Evolutionary conservation across 2,113 vertebrate species (phyloP), one percentile per base, ranked within the genome.

Genomic region (Salvelinus fontinalis): DNA sequence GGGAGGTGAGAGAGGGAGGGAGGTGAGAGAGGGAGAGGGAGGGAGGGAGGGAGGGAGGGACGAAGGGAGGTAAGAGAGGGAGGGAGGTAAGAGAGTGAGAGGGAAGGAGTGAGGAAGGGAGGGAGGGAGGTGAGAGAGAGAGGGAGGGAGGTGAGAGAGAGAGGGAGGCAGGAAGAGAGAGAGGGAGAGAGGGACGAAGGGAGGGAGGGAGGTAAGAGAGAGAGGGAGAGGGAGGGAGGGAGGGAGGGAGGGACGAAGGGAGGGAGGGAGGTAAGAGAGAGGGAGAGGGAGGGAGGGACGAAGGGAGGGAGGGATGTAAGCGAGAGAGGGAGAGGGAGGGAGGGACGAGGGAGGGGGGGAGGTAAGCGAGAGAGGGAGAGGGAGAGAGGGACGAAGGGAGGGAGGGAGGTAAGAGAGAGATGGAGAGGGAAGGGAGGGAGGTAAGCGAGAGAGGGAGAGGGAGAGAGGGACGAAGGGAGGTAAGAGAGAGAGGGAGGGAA

Each of bases 111-210:
- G 26, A 26, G 26, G 26, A 24, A 24, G 1, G 24, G 26, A 1
- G 26, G 24, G 24, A 2, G 26, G 26, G 26, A 26, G 26, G 26
- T 24, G 59, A 7, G 29, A 4, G 9, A 24, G 12, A 27, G n/a
- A 71, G 22, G 49, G 49, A 80, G 57, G 29, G 72, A 79, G 73
- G 1, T n/a, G 20, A 70, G 7, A 82, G 67, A 79, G 60, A 79
- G 60, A 75, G 71, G 71, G 26, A 57, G 71, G 31, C 65, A 11
- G 60, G 12, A 76, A 49, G 20, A 5, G 27, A 1, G 29, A 66
- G 62, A 14, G 26, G 20, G 59, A 81, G 14, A 9, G 64, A 79
- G 73, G 0, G 18, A 70, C 24, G 24, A 24, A 24, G 11, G 82
- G 66, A 79, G 60, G 80, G 60, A 75, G 71, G 71, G 29, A 57